These are phyloP conservation scores for Suncus etruscus DNA, from an alignment of 2,113 vertebrate genomes.

Conservation along the genomic window DNA sequence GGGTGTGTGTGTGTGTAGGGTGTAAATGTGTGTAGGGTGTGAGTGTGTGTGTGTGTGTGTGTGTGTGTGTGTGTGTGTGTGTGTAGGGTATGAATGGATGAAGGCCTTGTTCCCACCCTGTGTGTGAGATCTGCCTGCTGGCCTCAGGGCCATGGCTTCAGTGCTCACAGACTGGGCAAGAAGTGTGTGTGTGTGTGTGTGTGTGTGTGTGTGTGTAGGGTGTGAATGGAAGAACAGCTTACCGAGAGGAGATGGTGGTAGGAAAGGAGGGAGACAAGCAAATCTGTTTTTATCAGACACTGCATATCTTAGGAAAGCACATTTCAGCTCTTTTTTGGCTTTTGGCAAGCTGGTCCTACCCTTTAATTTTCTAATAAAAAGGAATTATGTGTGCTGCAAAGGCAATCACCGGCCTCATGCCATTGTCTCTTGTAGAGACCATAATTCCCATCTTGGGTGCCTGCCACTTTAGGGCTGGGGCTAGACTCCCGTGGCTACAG, in stretches of 20 bases:
- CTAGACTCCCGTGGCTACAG: conserved; percentile 75
- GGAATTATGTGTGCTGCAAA: conserved; percentile 88
- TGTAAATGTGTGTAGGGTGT: too few species aligned
- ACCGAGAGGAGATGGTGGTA: background rate
- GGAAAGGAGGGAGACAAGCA: conserved; percentile 76
- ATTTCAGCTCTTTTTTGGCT: conserved; percentile 86
- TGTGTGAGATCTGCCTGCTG: background rate
- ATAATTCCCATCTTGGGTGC: conserved; percentile 81
- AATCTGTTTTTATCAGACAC: conserved; percentile 85
- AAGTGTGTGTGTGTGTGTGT: too few species aligned
- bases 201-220: too few species aligned
- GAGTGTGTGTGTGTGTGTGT: too few species aligned
- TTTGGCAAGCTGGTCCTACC: conserved; percentile 88
- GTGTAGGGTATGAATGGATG: too few species aligned
- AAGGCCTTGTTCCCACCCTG: background rate
- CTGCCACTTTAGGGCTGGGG: conserved; percentile 58
- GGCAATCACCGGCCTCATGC: conserved; percentile 87
- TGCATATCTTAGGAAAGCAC: conserved; percentile 87
- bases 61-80: too few species aligned
- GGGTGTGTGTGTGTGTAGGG: too few species aligned
- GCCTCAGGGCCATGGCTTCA: background rate
- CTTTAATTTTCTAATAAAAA: conserved; percentile 91
- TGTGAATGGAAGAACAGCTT: conserved; percentile 40
- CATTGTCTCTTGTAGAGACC: conserved; percentile 83
- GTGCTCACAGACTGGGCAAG: background rate